Evolutionary conservation across 1,140 invertebrate genomes (phyloP).

Genomic region (Branchinecta lynchi): DNA sequence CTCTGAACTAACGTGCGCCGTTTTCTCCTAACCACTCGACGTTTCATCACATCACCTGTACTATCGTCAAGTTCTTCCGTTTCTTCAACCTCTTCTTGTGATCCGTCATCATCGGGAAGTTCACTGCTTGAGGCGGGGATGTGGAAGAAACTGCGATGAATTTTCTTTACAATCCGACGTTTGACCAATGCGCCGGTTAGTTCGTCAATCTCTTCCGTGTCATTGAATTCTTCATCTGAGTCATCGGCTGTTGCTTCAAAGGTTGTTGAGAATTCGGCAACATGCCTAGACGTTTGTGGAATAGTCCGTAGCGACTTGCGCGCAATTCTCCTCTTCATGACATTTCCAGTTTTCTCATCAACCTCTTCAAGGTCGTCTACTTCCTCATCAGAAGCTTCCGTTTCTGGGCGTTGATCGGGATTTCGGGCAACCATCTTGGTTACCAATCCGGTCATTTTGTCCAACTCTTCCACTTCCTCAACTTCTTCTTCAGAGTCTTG

Average conservation of each 20-base stretch:
- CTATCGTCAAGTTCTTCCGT: background rate
- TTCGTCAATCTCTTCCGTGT: background rate
- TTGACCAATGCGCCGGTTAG: background rate
- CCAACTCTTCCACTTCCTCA: slow-evolving; percentile 2
- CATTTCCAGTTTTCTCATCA: slow-evolving; percentile 27
- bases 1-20: no score
- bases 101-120: background rate
- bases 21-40: background rate
- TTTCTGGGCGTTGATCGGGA: slow-evolving; percentile 25
- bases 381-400: slow-evolving; percentile 18
- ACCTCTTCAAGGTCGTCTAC: slow-evolving; percentile 15
- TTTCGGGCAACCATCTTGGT: slow-evolving; percentile 6
- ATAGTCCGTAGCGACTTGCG: no score
- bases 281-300: background rate
- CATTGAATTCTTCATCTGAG: background rate
- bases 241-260: background rate
- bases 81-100: background rate
- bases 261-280: background rate
- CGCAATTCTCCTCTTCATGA: background rate
- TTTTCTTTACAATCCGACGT: background rate
- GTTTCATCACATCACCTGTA: background rate
- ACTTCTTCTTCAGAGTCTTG: background rate
- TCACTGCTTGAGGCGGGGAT: background rate
- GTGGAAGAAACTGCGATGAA: background rate
- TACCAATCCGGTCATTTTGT: background rate